Percentiles rank a stretch among this genome's conserved stretches.
Evolutionary conservation across 2,113 vertebrate genomes (phyloP).

Genomic region (Megaceryle torquata): DNA sequence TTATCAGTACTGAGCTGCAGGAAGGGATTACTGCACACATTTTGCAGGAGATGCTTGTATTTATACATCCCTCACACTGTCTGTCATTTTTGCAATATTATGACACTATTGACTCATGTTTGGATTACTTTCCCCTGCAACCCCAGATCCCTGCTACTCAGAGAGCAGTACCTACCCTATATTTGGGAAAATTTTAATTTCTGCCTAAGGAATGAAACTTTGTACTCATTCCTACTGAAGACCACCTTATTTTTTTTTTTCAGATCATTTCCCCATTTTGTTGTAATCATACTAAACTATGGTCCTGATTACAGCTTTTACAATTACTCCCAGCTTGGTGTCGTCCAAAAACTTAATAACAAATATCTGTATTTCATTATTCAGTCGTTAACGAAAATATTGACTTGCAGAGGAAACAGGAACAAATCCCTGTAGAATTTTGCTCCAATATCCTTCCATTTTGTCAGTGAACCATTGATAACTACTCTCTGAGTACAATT

Average conservation of each 20-base stretch:
- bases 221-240: not conserved
- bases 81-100: not conserved
- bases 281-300: not conserved
- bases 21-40: not conserved
- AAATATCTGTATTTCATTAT: not conserved
- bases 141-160: not conserved
- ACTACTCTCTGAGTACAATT: not conserved
- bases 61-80: not conserved
- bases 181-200: not conserved
- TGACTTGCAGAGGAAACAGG: not conserved
- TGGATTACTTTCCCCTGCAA: not conserved
- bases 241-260: not conserved
- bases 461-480: not conserved
- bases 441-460: not conserved
- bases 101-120: not conserved
- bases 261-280: not conserved
- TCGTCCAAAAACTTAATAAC: not conserved
- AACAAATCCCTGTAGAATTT: not conserved
- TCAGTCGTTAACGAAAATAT: not conserved
- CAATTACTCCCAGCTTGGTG: not conserved
- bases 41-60: not conserved
- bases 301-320: not conserved
- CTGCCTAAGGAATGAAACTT: not conserved
- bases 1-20: accelerated
- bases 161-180: not conserved